These are phyloP conservation scores for Calosoma granatense DNA, from an alignment of 1,140 invertebrate species.

Conservation along the genomic window DNA sequence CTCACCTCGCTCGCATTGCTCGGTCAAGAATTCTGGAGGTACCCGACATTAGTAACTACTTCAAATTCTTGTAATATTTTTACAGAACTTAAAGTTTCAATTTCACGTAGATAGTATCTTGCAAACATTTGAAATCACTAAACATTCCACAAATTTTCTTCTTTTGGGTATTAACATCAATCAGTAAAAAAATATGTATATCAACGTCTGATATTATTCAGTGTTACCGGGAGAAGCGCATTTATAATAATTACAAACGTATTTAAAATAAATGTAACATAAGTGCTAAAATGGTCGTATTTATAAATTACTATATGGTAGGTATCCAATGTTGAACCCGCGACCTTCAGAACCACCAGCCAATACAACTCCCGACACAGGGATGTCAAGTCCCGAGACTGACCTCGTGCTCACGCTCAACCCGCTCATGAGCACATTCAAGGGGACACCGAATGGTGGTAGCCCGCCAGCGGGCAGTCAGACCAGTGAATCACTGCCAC, in stretches of 20 bases:
- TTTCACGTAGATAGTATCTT: too few species aligned
- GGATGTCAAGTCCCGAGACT: slow-evolving; percentile 44
- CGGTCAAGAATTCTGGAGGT: slow-evolving; percentile 77
- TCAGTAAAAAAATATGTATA: background rate
- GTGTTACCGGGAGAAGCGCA: too few species aligned
- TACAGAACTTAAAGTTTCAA: too few species aligned
- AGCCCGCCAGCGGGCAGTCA: slow-evolving; percentile 12
- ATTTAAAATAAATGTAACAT: too few species aligned
- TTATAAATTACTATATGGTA: too few species aligned
- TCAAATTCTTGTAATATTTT: background rate
- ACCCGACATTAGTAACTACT: slow-evolving; percentile 46
- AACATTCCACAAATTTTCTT: too few species aligned
- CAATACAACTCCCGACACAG: background rate
- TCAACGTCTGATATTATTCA: background rate
- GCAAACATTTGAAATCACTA: too few species aligned
- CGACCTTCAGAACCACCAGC: slow-evolving; percentile 38
- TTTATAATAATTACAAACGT: too few species aligned
- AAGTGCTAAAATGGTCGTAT: too few species aligned
- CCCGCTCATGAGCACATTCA: slow-evolving; percentile 56
- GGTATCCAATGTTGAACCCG: too few species aligned
- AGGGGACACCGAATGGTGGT: slow-evolving; percentile 31
- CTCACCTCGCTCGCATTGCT: slow-evolving; percentile 80
- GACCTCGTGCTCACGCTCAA: slow-evolving; percentile 68
- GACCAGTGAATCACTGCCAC: background rate
- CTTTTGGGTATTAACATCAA: too few species aligned